These are phyloP conservation scores for Phyto melanocephala DNA, from an alignment of 2,888 invertebrate species.

Conservation along the genomic window DNA sequence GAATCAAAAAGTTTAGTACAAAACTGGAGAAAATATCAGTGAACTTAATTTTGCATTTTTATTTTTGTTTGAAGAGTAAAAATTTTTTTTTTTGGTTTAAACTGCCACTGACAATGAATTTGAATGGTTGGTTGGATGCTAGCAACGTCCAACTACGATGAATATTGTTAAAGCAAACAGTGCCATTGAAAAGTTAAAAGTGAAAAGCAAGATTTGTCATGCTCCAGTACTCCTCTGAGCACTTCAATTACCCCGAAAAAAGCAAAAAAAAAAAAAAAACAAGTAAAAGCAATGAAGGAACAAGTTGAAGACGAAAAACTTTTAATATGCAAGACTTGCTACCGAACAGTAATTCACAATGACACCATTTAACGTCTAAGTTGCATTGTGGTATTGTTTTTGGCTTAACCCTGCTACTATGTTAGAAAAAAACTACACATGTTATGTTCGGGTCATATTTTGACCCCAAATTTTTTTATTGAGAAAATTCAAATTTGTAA, in stretches of 20 bases:
- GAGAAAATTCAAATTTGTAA: too few species aligned
- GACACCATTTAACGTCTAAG: not conserved
- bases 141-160: not conserved
- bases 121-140: slow-evolving; percentile 17
- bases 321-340: slow-evolving; percentile 65
- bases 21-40: not conserved
- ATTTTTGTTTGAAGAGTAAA: not conserved
- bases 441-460: too few species aligned
- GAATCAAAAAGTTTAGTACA: not conserved
- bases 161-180: slow-evolving; percentile 49
- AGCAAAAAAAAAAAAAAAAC: not conserved
- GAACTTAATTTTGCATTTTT: not conserved
- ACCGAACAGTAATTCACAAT: slow-evolving; percentile 42
- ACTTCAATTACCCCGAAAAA: slow-evolving; percentile 74
- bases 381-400: not conserved
- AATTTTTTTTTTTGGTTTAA: not conserved
- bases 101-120: slow-evolving; percentile 42
- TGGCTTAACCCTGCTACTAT: too few species aligned
- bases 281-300: not conserved
- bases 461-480: too few species aligned
- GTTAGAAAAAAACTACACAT: too few species aligned
- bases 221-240: slow-evolving; percentile 75
- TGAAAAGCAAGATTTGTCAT: slow-evolving; percentile 76
- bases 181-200: slow-evolving; percentile 71
- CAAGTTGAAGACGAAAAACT: slow-evolving; percentile 57